Evolutionary conservation across 2,888 invertebrate genomes (phyloP).

Genomic region (Ganaspis brasiliensis): DNA sequence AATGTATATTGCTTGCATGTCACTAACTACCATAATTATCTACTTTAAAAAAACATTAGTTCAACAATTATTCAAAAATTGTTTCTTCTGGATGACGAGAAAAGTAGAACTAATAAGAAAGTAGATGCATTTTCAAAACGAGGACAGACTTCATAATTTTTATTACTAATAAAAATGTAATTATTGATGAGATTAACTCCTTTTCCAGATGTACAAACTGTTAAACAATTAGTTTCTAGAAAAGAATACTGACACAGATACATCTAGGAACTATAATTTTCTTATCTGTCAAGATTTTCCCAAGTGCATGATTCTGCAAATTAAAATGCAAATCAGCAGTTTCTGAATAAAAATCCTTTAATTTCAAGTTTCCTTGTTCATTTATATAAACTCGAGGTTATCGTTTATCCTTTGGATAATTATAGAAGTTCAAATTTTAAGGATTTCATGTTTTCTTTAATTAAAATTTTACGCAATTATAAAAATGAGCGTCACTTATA

Average conservation of each 20-base stretch:
- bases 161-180: conserved; percentile 7
- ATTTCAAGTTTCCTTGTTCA: too few species aligned
- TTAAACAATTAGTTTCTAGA: conserved; percentile 5
- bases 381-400: too few species aligned
- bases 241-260: conserved; percentile 7
- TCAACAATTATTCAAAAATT: not conserved
- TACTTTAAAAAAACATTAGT: not conserved
- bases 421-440: too few species aligned
- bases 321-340: not conserved
- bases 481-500: too few species aligned
- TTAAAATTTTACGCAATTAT: too few species aligned
- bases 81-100: not conserved
- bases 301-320: too few species aligned
- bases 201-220: conserved; percentile 14
- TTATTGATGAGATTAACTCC: conserved; percentile 19
- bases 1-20: conserved; percentile 15
- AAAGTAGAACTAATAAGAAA: conserved; percentile 22
- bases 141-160: conserved; percentile 24
- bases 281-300: not conserved
- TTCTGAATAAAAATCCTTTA: not conserved
- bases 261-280: conserved; percentile 4
- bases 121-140: not conserved
- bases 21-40: not conserved
- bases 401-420: too few species aligned
- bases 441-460: too few species aligned